These are phyloP conservation scores for Gnathonemus echidnorhynchus DNA, from an alignment of 2,113 vertebrate species.

Conservation along the genomic window DNA sequence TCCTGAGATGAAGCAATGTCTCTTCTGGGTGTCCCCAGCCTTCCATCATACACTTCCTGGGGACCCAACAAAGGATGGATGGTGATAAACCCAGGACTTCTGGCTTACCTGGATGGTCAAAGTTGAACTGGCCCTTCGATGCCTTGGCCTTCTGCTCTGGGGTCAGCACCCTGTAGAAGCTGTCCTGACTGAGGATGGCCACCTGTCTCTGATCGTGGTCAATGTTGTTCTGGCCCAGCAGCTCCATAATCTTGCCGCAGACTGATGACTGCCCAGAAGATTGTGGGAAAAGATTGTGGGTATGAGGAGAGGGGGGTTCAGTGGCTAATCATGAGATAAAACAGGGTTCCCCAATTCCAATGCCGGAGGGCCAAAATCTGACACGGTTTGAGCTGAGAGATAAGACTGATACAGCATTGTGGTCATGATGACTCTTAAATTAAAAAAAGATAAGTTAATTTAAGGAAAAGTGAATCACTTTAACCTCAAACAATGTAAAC, in stretches of 20 bases:
- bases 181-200: constrained; percentile 94
- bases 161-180: constrained; percentile 90
- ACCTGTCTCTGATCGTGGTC: constrained; percentile 89
- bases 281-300: background rate
- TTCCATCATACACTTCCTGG: background rate
- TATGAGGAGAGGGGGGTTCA: background rate
- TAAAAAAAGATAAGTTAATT: background rate
- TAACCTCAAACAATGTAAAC: background rate
- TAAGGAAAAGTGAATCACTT: background rate
- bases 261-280: constrained; percentile 74
- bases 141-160: constrained; percentile 91
- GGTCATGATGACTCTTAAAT: background rate
- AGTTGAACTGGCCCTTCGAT: constrained; percentile 91
- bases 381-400: background rate
- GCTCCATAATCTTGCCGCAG: constrained; percentile 91
- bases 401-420: background rate
- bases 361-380: background rate
- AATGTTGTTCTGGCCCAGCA: constrained; percentile 92
- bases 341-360: background rate
- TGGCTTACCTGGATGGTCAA: constrained; percentile 88
- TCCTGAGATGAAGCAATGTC: background rate
- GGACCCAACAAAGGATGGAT: background rate
- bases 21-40: background rate
- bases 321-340: background rate
- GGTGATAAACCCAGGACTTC: background rate